These are phyloP conservation scores for Apodemia mormo DNA, from an alignment of 2,888 invertebrate species.

Conservation along the genomic window DNA sequence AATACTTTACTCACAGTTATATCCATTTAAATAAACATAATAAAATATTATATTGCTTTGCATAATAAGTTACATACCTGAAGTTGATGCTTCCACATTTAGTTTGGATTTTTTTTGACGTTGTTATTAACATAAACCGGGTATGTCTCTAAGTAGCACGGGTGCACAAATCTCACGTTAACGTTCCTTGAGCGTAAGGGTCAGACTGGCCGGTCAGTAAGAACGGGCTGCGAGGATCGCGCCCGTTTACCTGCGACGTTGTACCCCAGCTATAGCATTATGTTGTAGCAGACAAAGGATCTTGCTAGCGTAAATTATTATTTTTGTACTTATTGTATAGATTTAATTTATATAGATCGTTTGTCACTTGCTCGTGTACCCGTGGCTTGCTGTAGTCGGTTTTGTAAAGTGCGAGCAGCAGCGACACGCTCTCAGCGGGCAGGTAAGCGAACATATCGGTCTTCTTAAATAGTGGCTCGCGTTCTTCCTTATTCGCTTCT, in stretches of 20 bases:
- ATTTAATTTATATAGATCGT: background rate
- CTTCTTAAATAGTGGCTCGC: too few relatives aligned
- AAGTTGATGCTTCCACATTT: constrained; percentile 9
- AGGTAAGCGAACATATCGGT: too few relatives aligned
- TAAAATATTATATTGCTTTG: constrained; percentile 3
- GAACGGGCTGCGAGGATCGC: constrained; percentile 1
- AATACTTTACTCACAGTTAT: constrained; percentile 2
- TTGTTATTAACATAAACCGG: constrained; percentile 8
- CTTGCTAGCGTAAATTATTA: background rate
- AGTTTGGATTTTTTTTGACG: background rate
- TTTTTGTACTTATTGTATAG: constrained; percentile 5
- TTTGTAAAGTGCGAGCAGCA: too few relatives aligned
- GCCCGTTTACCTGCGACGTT: constrained; percentile 6
- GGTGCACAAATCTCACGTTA: constrained; percentile 5
- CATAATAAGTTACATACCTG: constrained; percentile 6
- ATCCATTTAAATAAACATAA: constrained; percentile 2
- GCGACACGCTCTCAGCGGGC: too few relatives aligned
- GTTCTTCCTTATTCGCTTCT: too few relatives aligned
- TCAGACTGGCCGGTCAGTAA: background rate
- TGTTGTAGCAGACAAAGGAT: background rate
- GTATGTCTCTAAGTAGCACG: background rate
- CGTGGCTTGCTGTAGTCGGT: too few relatives aligned
- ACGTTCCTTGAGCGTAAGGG: background rate
- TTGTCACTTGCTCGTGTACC: too few relatives aligned
- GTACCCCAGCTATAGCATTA: background rate